Percentiles rank a stretch among this genome's conserved stretches.
Evolutionary conservation across 2,888 invertebrate species (phyloP).

Genomic region (Monopis laevigella): DNA sequence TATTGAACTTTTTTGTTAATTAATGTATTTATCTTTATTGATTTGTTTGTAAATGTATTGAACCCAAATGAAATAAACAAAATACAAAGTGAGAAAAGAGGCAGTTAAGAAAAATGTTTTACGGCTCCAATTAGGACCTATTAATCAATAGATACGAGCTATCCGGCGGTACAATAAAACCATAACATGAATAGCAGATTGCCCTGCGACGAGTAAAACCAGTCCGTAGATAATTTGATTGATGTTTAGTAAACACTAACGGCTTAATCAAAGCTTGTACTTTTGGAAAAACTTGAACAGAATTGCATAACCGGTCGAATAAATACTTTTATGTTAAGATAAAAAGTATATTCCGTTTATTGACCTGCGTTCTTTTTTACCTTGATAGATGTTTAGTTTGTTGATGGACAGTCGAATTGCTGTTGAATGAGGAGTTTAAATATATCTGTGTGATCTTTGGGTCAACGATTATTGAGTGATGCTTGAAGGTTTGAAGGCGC

Average conservation of each 20-base stretch:
- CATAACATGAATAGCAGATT: not conserved
- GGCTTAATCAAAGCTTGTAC: not conserved
- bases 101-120: constrained; percentile 3
- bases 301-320: not conserved
- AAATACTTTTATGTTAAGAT: not conserved
- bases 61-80: not conserved
- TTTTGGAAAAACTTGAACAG: not conserved
- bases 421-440: not conserved
- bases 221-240: not conserved
- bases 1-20: no score
- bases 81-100: not conserved
- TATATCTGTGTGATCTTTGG: constrained; percentile 3
- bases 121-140: constrained; percentile 15
- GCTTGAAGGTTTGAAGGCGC: no score
- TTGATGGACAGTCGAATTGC: constrained; percentile 1
- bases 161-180: not conserved
- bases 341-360: not conserved
- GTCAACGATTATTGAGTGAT: constrained; percentile 11
- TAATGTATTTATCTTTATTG: not conserved
- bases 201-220: not conserved
- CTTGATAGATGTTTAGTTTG: constrained; percentile 7
- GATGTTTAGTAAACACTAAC: not conserved
- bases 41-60: not conserved
- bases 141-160: constrained; percentile 13
- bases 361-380: constrained; percentile 2